Evolutionary conservation across 2,888 invertebrate species (phyloP).

Genomic region (Idaea straminata): DNA sequence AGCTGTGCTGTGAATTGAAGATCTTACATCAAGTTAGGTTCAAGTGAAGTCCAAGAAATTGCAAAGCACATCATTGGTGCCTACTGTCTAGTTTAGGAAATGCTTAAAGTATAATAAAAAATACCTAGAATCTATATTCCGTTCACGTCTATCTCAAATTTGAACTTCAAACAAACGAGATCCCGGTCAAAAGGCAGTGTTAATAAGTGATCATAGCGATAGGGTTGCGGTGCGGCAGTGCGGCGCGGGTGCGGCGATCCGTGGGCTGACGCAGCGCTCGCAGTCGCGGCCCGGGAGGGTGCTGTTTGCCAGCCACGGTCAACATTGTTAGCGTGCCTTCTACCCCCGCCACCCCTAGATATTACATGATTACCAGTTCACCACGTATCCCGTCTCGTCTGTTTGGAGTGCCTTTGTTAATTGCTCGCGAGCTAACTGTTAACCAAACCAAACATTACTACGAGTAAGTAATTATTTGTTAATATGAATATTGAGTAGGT

Average conservation of each 20-base stretch:
- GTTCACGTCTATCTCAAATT: slow-evolving; percentile 20
- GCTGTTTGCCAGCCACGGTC: slow-evolving; percentile 69
- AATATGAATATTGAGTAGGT: not conserved
- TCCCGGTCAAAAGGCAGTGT: not conserved
- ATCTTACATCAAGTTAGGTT: too few species aligned
- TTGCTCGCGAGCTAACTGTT: slow-evolving; percentile 56
- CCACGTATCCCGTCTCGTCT: slow-evolving; percentile 58
- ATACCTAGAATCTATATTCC: slow-evolving; percentile 29
- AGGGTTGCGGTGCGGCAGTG: slow-evolving; percentile 44
- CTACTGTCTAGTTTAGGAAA: not conserved
- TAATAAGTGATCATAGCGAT: slow-evolving; percentile 21
- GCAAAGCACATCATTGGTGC: too few species aligned
- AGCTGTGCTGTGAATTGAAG: too few species aligned
- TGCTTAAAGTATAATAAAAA: slow-evolving; percentile 21
- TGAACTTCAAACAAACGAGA: slow-evolving; percentile 10
- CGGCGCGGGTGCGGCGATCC: slow-evolving; percentile 51
- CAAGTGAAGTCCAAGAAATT: too few species aligned
- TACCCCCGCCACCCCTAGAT: slow-evolving; percentile 43
- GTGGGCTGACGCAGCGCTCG: slow-evolving; percentile 68
- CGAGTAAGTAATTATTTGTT: slow-evolving; percentile 12
- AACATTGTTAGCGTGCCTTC: slow-evolving; percentile 71
- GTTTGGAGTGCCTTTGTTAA: slow-evolving; percentile 64
- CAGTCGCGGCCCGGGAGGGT: slow-evolving; percentile 31
- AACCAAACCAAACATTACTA: slow-evolving; percentile 41
- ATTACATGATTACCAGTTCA: slow-evolving; percentile 68